These are phyloP conservation scores for Callyntrura sp. DNA, from an alignment of 2,888 invertebrate species.

Conservation along the genomic window DNA sequence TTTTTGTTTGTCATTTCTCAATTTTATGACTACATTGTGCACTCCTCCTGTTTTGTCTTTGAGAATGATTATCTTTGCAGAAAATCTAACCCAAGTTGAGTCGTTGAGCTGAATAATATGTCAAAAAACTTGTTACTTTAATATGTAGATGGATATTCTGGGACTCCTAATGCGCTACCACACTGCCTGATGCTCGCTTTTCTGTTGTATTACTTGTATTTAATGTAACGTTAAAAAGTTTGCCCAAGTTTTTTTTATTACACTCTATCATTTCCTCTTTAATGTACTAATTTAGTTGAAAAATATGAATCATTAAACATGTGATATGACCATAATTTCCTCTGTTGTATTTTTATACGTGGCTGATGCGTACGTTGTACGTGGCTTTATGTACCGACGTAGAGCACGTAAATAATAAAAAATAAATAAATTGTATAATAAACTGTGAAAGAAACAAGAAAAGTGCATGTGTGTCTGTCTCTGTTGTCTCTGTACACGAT, in stretches of 20 bases:
- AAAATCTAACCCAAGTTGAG: conserved; percentile 43
- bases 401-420: conserved; percentile 6
- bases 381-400: not conserved
- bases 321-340: conserved; percentile 72
- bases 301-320: conserved; percentile 69
- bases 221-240: conserved; percentile 28
- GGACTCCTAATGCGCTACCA: not conserved
- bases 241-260: conserved; percentile 45
- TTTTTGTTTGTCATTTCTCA: conserved; percentile 53
- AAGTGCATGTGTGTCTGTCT: conserved; percentile 18
- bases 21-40: conserved; percentile 56
- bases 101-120: conserved; percentile 18
- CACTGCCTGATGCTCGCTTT: conserved; percentile 14
- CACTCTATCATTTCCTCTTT: conserved; percentile 62
- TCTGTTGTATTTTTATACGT: not conserved
- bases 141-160: not conserved
- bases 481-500: conserved; percentile 4
- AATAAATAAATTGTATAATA: conserved; percentile 60
- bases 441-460: conserved; percentile 41
- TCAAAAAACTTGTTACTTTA: conserved; percentile 58
- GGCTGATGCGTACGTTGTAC: not conserved
- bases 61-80: conserved; percentile 47
- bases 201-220: conserved; percentile 12
- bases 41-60: conserved; percentile 37
- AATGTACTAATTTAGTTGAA: conserved; percentile 69